Base-by-base conservation (phyloP, 2,113 vertebrate species). In the Sorex araneus region DNA sequence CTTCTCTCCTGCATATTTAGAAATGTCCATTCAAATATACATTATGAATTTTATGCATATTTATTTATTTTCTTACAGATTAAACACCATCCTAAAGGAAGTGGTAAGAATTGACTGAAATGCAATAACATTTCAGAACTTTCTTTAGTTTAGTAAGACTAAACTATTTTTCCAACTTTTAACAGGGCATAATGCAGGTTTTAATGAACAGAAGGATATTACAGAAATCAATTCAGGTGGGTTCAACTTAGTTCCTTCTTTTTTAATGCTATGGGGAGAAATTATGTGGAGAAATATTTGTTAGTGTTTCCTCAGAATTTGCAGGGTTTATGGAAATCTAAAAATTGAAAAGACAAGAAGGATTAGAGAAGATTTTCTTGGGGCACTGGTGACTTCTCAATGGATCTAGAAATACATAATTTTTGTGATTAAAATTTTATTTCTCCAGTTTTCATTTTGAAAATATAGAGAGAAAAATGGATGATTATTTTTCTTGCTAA, bases 141-240 rank as follows among this genome's bases (percentile, higher is more conserved):
- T 85, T 89, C 10, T 87, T 92, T 13, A 54, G 2, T 54, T 93
- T 71, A 73, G 21, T 27, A 84, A 79, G 6, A 75, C 28, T 36
- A 81, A 4, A 89, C 79, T 34, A 84, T 92, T 93, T 47, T 10
- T 11, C 19, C 77, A 19, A 84, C 92, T 75, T 93, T 94, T 86
- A 67, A 83, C 94, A 97, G 97, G 23, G 16, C 16, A 67, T 30
- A 81, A 94, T 76, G 19, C 10, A 79, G 84, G 94, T 2, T 78
- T 40, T 76, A 92, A 77, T 60, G 95, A 98, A 84, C 81, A 93
- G 73, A 97, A 96, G 95, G 98, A 97, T 67, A 98, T 98, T 96
- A 90, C 97, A 82, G 92, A 97, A 7, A 98, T 98, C 89, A 98
- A 98, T 67, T 77, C 96, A 84, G 98, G 98, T 98, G 87, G 92